Base-by-base conservation (phyloP, 2,113 vertebrate genomes). In the Plotosus lineatus region DNA sequence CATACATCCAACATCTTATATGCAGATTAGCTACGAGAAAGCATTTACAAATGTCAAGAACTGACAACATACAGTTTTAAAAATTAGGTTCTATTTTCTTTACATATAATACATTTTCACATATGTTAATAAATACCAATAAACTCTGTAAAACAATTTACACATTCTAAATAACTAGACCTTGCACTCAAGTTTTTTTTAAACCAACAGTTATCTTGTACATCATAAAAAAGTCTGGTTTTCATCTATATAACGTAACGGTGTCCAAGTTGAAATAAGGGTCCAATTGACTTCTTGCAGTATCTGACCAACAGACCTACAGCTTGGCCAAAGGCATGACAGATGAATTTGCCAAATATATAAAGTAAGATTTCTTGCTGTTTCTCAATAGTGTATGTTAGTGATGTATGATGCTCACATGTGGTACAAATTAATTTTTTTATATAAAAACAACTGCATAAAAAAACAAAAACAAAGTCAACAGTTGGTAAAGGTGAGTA, bases 51-150 rank as follows among this genome's bases (percentile, higher is more conserved):
- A 86, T 82, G 88, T 90, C 84, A 75, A 89, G 86, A 91, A 84
- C 88, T 87, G 82, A 86, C 79, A 86, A 89, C 90, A 75, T 78
- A 89, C 84, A 79, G 66, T 79, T 90, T 93, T 90, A 93, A 91
- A 94, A 94, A 94, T 94, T 93, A 93, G 89, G 87, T 90, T 91
- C 90, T 86, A 87, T 90, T 91, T 92, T 90, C 88, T 94, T 91
- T 93, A 94, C 92, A 94, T 93, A 94, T 93, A 82, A 90, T 93
- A 94, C 92, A 94, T 92, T 87, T 92, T 88, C 91, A 92, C 91
- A 93, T 88, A 82, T 85, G 90, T 94, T 93, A 94, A 94, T 94
- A 94, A 94, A 94, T 94, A 94, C 92, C 90, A 92, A 89, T 90
- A 92, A 88, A 90, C 91, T 90, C 88, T 88, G 85, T 92, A 91